Percentiles rank a stretch among this genome's conserved stretches.
These are phyloP conservation scores for Micrasema longulum DNA, from an alignment of 1,140 invertebrate genomes.

Conservation along the genomic window DNA sequence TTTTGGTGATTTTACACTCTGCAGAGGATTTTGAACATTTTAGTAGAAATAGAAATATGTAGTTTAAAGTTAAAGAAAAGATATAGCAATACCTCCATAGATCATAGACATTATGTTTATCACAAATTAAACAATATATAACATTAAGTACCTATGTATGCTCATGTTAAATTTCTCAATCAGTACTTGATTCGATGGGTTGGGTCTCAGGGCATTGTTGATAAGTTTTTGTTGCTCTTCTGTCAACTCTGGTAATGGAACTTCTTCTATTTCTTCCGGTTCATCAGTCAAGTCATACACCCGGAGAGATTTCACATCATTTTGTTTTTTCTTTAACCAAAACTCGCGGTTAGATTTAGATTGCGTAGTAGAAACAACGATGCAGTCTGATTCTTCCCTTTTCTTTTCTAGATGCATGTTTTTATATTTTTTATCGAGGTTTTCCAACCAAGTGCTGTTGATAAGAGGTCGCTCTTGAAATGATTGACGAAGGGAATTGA, in stretches of 20 bases:
- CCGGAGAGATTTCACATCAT: slow-evolving; percentile 63
- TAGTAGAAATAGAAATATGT: too few species aligned
- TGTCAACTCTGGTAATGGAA: slow-evolving; percentile 66
- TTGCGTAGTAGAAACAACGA: slow-evolving; percentile 60
- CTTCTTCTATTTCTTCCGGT: slow-evolving; percentile 59
- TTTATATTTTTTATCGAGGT: slow-evolving; percentile 62
- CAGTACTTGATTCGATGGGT: slow-evolving; percentile 66
- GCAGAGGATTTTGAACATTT: too few species aligned
- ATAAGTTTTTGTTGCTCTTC: slow-evolving; percentile 67
- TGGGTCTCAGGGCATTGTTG: slow-evolving; percentile 64
- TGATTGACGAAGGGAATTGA: slow-evolving; percentile 61
- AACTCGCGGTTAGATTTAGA: slow-evolving; percentile 63
- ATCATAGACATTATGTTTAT: too few species aligned
- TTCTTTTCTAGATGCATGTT: slow-evolving; percentile 61
- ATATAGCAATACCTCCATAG: too few species aligned
- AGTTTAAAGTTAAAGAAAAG: too few species aligned
- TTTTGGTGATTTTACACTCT: too few species aligned
- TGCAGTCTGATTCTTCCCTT: slow-evolving; percentile 59
- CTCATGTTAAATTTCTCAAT: slow-evolving; percentile 73
- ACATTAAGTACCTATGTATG: slow-evolving; percentile 63
- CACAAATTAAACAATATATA: too few species aligned
- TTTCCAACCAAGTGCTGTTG: slow-evolving; percentile 60
- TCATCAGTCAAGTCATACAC: slow-evolving; percentile 55
- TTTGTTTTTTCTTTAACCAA: slow-evolving; percentile 60
- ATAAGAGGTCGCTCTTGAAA: slow-evolving; percentile 58